phyloP scores from a whole-genome alignment of 2,113 vertebrate genomes.

The Malurus alboscapulatus region DNA sequence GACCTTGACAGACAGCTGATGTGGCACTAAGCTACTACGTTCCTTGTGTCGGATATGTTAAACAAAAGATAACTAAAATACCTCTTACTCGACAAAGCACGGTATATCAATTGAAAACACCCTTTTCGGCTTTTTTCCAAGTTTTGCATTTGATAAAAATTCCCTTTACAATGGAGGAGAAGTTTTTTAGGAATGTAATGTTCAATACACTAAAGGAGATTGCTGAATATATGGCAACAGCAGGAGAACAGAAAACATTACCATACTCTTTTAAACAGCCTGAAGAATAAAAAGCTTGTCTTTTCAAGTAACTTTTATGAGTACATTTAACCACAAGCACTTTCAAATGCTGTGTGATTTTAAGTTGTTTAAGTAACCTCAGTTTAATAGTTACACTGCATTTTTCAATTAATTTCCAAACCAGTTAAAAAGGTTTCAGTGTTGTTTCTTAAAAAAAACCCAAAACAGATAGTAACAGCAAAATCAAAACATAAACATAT shows the following conservation, averaged over 20 bases:
- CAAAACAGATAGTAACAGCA: background rate
- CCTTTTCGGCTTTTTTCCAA: background rate
- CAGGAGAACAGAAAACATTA: background rate
- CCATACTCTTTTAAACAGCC: background rate
- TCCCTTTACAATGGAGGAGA: background rate
- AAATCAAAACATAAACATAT: background rate
- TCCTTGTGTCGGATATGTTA: fast-evolving
- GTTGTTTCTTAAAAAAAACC: background rate
- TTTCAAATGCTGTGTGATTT: background rate
- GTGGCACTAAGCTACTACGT: background rate
- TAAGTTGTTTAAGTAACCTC: background rate
- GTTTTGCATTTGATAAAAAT: background rate
- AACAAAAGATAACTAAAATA: background rate
- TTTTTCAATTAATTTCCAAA: background rate
- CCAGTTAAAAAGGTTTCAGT: background rate
- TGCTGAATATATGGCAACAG: background rate
- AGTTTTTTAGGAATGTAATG: background rate
- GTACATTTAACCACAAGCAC: background rate
- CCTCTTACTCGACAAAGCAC: background rate
- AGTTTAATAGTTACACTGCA: background rate
- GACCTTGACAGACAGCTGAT: background rate
- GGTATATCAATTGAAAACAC: background rate
- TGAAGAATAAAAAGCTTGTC: background rate
- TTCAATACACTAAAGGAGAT: background rate
- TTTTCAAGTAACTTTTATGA: background rate